These are phyloP conservation scores for Pharmacophagus antenor DNA, from an alignment of 2,888 invertebrate species.

Conservation along the genomic window DNA sequence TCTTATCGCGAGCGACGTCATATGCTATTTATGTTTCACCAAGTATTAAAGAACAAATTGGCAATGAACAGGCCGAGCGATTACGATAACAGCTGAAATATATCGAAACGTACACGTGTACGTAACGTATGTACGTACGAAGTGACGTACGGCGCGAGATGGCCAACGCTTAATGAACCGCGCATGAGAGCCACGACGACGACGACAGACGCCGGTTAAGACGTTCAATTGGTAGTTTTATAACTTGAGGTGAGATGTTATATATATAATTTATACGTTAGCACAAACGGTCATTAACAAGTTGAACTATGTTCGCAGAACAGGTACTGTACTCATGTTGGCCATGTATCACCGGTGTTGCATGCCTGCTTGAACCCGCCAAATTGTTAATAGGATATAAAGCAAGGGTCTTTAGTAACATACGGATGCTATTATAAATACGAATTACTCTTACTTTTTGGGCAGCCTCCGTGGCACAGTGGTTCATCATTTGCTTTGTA, in stretches of 20 bases:
- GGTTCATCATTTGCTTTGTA: too few relatives aligned
- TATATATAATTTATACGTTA: neutral
- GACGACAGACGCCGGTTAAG: too few relatives aligned
- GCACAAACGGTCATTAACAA: neutral
- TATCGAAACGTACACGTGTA: slow-evolving; percentile 20
- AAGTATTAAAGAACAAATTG: slow-evolving; percentile 19
- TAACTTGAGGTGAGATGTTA: slow-evolving; percentile 14
- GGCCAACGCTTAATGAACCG: slow-evolving; percentile 7
- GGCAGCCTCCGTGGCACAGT: too few relatives aligned
- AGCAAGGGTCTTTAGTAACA: too few relatives aligned
- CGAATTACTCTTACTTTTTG: too few relatives aligned
- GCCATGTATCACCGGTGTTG: too few relatives aligned
- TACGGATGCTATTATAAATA: too few relatives aligned
- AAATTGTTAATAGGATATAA: too few relatives aligned
- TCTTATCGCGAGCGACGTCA: slow-evolving; percentile 18
- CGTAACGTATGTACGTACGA: neutral
- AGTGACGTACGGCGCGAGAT: slow-evolving; percentile 2
- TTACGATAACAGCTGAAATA: slow-evolving; percentile 9
- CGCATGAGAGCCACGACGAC: slow-evolving; percentile 5
- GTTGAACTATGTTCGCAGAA: too few relatives aligned
- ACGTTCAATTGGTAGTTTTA: slow-evolving; percentile 21
- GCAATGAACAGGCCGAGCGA: slow-evolving; percentile 24
- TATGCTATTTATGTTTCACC: slow-evolving; percentile 24
- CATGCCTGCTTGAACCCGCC: too few relatives aligned
- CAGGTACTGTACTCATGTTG: too few relatives aligned